These are phyloP conservation scores for Pentalonia nigronervosa DNA, from an alignment of 1,140 invertebrate genomes.

Conservation along the genomic window DNA sequence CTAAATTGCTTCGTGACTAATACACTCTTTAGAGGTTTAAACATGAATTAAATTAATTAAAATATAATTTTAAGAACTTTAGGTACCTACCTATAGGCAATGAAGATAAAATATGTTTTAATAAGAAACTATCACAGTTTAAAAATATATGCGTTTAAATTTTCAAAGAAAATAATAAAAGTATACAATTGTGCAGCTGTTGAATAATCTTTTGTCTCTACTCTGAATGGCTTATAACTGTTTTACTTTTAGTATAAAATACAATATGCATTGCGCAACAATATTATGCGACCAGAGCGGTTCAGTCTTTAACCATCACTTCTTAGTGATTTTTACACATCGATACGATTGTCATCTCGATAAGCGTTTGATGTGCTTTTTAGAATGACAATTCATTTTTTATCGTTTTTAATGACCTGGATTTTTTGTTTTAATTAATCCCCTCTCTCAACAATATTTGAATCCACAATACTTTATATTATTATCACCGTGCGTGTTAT, in stretches of 20 bases:
- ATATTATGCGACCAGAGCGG: not conserved
- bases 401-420: constrained; percentile 25
- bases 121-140: not conserved
- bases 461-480: not conserved
- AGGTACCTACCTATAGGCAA: not conserved
- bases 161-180: not conserved
- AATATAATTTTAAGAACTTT: not conserved
- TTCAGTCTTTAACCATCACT: not conserved
- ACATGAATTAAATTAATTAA: not conserved
- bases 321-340: not conserved
- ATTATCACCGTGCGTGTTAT: not conserved
- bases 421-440: not conserved
- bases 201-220: constrained; percentile 6
- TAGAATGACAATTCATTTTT: constrained; percentile 9
- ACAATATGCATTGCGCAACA: not conserved
- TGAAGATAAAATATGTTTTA: not conserved
- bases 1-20: too few species aligned
- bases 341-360: not conserved
- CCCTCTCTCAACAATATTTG: not conserved
- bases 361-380: not conserved
- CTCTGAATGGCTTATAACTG: not conserved
- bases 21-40: not conserved
- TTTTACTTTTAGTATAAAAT: not conserved
- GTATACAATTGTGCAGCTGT: not conserved
- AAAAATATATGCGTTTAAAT: not conserved